Evolutionary conservation across 2,797 vertebrate genomes (phyloP), one percentile per base, ranked within the genome.

Genomic region (Malurus splendens): DNA sequence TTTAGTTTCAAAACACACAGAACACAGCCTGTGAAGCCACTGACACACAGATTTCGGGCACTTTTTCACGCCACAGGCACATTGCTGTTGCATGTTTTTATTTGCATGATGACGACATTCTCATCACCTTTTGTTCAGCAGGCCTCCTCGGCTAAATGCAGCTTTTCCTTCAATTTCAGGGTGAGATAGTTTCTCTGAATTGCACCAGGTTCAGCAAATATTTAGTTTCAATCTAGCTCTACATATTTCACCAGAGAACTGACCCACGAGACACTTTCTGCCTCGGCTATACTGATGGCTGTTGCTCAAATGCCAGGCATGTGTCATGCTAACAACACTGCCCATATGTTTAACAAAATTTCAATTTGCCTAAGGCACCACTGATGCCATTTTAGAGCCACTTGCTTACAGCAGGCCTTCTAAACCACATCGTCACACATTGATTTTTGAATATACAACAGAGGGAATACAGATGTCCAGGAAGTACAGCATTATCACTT

Each of bases 1-100:
- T 93, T 95, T 94, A 86, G 79, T 95, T 95, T 90, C 91, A 79
- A 90, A 96, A 85, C 65, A 85, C 61, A 89, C 3, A 61, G 62
- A 45, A 55, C 28, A 68, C 24, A 44, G 91, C 54, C 80, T 88
- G 54, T 68, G 52, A 72, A 89, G 62, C n/a, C 75, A 75, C 79
- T 81, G 75, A 70, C 25, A 59, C 51, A 60, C 22, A 28, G 32
- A 61, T 33, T 52, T 45, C 0, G 0, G 60, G 42, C 47, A 59
- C 52, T 82, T 92, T 27, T 67, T 67, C 79, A 71, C 42, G 14
- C 20, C 2, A 2, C 75, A 76, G 70, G 44, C 77, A 32, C 0
- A 0, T n/a, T 57, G 51, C n/a, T 87, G n/a, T 38, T 2, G 0
- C 25, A 19, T n/a, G 33, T 6, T 79, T 75, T 73, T 44, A 65